A percentile compares a stretch with the other conserved stretches of the same genome.
Conservation (phyloP, 2,888 invertebrate genomes). For the Lasioglossum figueresi region DNA sequence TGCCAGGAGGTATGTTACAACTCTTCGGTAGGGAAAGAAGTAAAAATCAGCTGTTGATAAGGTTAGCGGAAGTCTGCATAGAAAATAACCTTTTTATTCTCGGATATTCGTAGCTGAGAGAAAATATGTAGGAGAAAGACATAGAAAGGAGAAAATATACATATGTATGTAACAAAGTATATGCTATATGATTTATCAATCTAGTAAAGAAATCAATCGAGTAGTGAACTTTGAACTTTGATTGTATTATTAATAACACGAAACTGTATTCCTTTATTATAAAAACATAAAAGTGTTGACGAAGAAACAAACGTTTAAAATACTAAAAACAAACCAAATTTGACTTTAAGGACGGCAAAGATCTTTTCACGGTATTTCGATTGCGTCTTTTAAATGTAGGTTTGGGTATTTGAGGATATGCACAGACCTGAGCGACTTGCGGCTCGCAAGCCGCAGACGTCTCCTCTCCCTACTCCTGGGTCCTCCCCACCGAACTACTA, state of each 20-base stretch:
- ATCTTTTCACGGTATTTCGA: too few species aligned
- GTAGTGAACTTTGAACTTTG: neutral
- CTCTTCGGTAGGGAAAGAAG: neutral
- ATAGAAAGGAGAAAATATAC: neutral
- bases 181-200: neutral
- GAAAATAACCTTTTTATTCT: neutral
- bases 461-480: too few species aligned
- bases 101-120: neutral
- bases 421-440: too few species aligned
- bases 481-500: too few species aligned
- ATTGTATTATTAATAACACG: neutral
- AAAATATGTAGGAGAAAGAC: neutral
- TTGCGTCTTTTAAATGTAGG: too few species aligned
- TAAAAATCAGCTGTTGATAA: conserved; percentile 4
- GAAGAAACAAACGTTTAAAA: too few species aligned
- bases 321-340: too few species aligned
- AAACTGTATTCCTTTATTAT: too few species aligned
- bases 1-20: neutral
- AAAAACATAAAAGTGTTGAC: too few species aligned
- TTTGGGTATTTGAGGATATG: too few species aligned
- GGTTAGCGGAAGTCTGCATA: neutral
- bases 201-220: neutral
- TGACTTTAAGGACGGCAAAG: too few species aligned
- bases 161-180: neutral
- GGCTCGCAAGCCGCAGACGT: too few species aligned